A percentile compares a stretch with the other conserved stretches of the same genome.
phyloP scores from a whole-genome alignment of 2,888 invertebrate genomes.

The Sesamia inferens region DNA sequence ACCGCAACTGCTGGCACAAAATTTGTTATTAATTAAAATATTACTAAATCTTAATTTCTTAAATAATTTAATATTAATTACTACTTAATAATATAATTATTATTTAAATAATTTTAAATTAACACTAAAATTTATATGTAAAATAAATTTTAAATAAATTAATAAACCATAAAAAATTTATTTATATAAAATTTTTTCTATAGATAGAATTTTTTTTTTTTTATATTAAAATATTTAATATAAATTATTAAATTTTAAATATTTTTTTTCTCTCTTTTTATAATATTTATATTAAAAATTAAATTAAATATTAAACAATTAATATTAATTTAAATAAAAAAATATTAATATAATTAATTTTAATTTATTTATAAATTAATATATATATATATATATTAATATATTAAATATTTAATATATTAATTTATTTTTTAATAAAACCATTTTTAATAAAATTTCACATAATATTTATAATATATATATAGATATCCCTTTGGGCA shows the following conservation, averaged over 20 bases:
- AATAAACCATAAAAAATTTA: conserved; percentile 87
- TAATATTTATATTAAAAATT: conserved; percentile 67
- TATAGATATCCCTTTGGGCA: no score
- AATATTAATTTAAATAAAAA: conserved; percentile 54
- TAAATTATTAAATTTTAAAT: conserved; percentile 65
- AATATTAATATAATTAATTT: conserved; percentile 64
- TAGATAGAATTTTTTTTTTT: conserved; percentile 81
- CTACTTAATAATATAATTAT: conserved; percentile 72
- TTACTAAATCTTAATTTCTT: conserved; percentile 91
- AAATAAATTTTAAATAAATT: conserved; percentile 88
- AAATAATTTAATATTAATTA: conserved; percentile 90
- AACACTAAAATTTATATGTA: conserved; percentile 89
- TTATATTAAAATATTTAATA: conserved; percentile 63
- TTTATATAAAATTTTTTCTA: conserved; percentile 68
- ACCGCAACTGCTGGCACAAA: conserved; percentile 93
- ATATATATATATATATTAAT: no score
- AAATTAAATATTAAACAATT: conserved; percentile 62
- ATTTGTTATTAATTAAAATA: conserved; percentile 90
- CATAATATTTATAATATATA: no score
- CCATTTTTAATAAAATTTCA: no score
- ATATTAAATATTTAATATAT: no score
- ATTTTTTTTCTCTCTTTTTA: conserved; percentile 62
- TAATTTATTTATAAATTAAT: conserved; percentile 44
- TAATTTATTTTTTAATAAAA: no score
- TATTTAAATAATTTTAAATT: conserved; percentile 81